Conservation (phyloP, 2,113 vertebrate species). For the Calidris pugnax region DNA sequence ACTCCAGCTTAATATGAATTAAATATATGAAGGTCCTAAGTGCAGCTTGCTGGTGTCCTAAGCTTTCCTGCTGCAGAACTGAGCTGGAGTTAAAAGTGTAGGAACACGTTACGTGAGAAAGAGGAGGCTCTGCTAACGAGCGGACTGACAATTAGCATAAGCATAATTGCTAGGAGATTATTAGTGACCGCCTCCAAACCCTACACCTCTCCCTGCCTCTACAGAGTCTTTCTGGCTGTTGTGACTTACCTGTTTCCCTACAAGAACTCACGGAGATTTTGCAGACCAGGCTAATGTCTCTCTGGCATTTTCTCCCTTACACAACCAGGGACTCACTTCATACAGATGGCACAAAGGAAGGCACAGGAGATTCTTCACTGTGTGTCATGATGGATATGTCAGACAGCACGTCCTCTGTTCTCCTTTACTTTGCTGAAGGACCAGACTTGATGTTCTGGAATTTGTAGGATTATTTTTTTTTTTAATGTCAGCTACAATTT, state of each 20-base stretch:
- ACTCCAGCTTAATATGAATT: constrained; percentile 8
- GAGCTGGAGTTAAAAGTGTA: background rate
- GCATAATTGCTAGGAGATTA: background rate
- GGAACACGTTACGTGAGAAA: rapidly evolving
- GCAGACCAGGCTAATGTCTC: background rate
- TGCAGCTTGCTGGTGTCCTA: background rate
- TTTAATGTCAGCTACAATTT: background rate
- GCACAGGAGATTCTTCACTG: background rate
- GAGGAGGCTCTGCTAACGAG: background rate
- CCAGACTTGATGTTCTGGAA: background rate
- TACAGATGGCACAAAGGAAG: background rate
- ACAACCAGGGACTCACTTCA: rapidly evolving
- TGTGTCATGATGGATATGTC: background rate
- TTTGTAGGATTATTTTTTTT: background rate
- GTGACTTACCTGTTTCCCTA: background rate
- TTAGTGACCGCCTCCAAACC: background rate
- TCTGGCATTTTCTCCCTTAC: background rate
- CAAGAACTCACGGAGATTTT: background rate
- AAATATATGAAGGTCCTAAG: background rate
- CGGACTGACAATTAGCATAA: background rate
- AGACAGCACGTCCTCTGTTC: background rate
- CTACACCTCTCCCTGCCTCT: background rate
- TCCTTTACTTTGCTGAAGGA: background rate
- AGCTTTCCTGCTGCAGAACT: background rate
- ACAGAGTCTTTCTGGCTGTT: background rate